Evolutionary conservation across 2,113 vertebrate genomes (phyloP).

Genomic region (Seriola quinqueradiata): DNA sequence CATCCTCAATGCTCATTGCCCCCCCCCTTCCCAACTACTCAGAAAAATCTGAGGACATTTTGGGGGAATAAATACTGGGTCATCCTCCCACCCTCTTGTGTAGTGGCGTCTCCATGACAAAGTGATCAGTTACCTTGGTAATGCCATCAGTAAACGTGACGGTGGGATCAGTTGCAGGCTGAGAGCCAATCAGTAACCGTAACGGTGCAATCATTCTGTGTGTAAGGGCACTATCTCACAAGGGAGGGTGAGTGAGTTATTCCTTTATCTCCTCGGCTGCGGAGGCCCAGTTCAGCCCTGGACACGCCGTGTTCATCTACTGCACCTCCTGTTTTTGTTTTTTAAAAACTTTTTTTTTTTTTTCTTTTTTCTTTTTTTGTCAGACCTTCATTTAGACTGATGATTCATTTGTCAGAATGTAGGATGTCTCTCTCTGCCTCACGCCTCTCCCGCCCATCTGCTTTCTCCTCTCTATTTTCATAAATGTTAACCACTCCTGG

Average conservation of each 20-base stretch:
- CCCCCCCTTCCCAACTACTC: constrained; percentile 8
- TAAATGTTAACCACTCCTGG: constrained; percentile 76
- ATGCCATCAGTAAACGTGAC: constrained; percentile 65
- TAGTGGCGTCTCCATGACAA: constrained; percentile 41
- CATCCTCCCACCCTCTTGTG: constrained; percentile 38
- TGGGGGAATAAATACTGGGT: constrained; percentile 23
- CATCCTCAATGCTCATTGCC: constrained; percentile 72
- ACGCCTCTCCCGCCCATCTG: constrained; percentile 51
- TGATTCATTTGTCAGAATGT: constrained; percentile 73
- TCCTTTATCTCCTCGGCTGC: constrained; percentile 48
- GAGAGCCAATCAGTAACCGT: constrained; percentile 59
- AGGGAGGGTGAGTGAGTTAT: constrained; percentile 35
- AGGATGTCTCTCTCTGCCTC: constrained; percentile 46
- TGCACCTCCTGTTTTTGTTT: constrained; percentile 5
- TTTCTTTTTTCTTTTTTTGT: constrained; percentile 19
- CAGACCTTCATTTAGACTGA: constrained; percentile 63
- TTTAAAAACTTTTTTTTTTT: background rate
- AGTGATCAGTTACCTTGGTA: constrained; percentile 67
- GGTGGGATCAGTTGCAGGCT: constrained; percentile 63
- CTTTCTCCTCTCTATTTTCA: constrained; percentile 41
- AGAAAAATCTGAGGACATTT: constrained; percentile 24
- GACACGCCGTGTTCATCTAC: constrained; percentile 31
- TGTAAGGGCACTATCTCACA: constrained; percentile 45
- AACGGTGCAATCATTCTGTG: constrained; percentile 48
- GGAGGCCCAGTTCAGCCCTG: constrained; percentile 15